phyloP scores from a whole-genome alignment of 2,888 invertebrate genomes.

The Sesamia inferens region DNA sequence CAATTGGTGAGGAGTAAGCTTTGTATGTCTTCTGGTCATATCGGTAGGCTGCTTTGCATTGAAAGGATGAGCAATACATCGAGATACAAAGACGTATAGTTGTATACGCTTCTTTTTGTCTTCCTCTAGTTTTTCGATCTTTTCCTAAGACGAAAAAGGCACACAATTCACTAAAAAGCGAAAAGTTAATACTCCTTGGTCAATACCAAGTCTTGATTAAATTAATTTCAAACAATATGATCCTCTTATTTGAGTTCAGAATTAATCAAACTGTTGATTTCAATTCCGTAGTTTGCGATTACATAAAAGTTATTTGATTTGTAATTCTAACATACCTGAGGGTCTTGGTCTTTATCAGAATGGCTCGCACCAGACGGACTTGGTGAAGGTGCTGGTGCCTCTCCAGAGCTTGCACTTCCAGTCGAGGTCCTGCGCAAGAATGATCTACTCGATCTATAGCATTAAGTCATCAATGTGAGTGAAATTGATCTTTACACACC shows the following conservation, averaged over 20 bases:
- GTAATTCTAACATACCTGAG: conserved; percentile 89
- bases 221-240: background rate
- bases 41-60: conserved; percentile 99
- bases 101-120: conserved; percentile 98
- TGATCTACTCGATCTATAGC: conserved; percentile 88
- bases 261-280: conserved; percentile 29
- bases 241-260: conserved; percentile 12
- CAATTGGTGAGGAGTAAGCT: conserved; percentile 98
- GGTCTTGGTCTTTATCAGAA: conserved; percentile 96
- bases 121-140: conserved; percentile 98
- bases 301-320: background rate
- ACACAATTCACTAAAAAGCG: conserved; percentile 19
- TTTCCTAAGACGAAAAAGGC: conserved; percentile 91
- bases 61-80: conserved; percentile 99
- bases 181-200: background rate
- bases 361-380: conserved; percentile 98
- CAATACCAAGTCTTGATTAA: conserved; percentile 7
- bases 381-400: conserved; percentile 89
- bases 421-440: conserved; percentile 89
- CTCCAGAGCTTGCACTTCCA: conserved; percentile 87
- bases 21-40: conserved; percentile 98
- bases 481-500: conserved; percentile 79
- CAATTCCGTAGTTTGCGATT: background rate
- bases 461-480: conserved; percentile 84
- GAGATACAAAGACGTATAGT: conserved; percentile 99